Evolutionary conservation across 2,797 vertebrate species (phyloP).

Genomic region (Bradypus variegatus): DNA sequence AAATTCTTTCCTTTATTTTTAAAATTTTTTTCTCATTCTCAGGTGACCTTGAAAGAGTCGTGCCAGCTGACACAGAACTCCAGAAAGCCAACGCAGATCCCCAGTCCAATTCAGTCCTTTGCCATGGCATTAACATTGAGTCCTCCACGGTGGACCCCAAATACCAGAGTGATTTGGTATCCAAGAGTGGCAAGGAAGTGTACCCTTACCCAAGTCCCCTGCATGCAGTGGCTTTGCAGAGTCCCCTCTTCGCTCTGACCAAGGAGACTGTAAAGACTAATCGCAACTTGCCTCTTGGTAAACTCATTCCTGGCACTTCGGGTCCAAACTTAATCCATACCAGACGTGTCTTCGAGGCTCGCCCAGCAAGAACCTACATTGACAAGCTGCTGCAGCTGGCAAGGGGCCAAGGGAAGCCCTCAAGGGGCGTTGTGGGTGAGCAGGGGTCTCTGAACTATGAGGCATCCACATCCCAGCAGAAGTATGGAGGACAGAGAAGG

Average conservation of each 20-base stretch:
- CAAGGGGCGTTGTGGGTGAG: slow-evolving; percentile 37
- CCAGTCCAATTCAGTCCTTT: slow-evolving; percentile 60
- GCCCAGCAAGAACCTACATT: slow-evolving; percentile 78
- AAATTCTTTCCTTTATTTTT: not conserved
- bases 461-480: slow-evolving; percentile 45
- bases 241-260: slow-evolving; percentile 85
- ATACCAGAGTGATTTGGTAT: slow-evolving; percentile 86
- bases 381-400: slow-evolving; percentile 81
- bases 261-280: slow-evolving; percentile 61
- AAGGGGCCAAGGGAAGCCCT: slow-evolving; percentile 68
- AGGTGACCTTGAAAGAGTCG: slow-evolving; percentile 90
- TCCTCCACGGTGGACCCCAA: slow-evolving; percentile 76
- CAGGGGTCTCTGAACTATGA: slow-evolving; percentile 41
- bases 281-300: slow-evolving; percentile 36
- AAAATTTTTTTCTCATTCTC: slow-evolving; percentile 41
- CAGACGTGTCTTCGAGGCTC: slow-evolving; percentile 64
- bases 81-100: slow-evolving; percentile 68
- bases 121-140: slow-evolving; percentile 60
- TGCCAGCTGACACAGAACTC: slow-evolving; percentile 69
- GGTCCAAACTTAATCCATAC: slow-evolving; percentile 54
- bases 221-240: slow-evolving; percentile 94
- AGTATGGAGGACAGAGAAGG: slow-evolving; percentile 57
- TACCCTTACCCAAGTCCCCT: slow-evolving; percentile 94
- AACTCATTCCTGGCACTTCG: not conserved
- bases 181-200: slow-evolving; percentile 82